Evolutionary conservation across 2,888 invertebrate species (phyloP).

Genomic region (Apamea monoglypha): DNA sequence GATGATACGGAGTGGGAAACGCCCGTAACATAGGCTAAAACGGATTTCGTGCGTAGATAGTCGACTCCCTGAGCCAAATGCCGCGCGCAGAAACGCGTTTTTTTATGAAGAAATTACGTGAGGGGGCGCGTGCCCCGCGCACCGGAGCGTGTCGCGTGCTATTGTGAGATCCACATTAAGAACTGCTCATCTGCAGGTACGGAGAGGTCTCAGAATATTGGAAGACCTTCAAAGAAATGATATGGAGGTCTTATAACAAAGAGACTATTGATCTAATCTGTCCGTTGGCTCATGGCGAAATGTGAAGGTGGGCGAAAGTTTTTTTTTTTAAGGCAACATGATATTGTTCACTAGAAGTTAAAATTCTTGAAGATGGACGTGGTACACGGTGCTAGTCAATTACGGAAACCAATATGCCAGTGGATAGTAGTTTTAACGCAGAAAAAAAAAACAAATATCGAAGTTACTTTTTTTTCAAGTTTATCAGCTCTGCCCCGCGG

Average conservation of each 20-base stretch:
- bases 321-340: not conserved
- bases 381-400: not conserved
- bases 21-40: too few species aligned
- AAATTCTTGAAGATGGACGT: not conserved
- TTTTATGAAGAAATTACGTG: too few species aligned
- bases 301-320: conserved; percentile 24
- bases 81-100: too few species aligned
- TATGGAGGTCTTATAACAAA: conserved; percentile 24
- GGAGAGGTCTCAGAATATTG: conserved; percentile 42
- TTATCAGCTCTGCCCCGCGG: too few species aligned
- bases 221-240: conserved; percentile 35
- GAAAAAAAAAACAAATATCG: too few species aligned
- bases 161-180: not conserved
- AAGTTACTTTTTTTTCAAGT: too few species aligned
- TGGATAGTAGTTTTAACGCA: too few species aligned
- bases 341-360: not conserved
- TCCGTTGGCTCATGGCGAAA: conserved; percentile 14
- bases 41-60: too few species aligned
- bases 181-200: conserved; percentile 31
- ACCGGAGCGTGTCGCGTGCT: not conserved
- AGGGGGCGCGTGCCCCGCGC: too few species aligned
- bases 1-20: too few species aligned
- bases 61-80: too few species aligned
- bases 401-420: not conserved
- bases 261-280: not conserved